These are phyloP conservation scores for Coregonus ussuriensis DNA, from an alignment of 2,797 vertebrate species.

Conservation along the genomic window DNA sequence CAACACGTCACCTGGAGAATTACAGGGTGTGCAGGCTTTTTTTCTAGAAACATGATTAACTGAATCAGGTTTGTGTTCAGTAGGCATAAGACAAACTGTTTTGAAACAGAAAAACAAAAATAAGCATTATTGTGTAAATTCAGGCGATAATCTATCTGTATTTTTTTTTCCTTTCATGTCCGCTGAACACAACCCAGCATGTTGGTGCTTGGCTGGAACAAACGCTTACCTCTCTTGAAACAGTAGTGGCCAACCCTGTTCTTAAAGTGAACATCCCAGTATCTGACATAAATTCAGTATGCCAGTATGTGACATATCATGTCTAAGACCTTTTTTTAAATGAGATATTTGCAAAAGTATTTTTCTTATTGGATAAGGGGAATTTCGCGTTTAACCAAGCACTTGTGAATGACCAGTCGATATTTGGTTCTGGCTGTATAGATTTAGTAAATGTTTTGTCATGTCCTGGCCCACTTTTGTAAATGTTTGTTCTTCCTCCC, in stretches of 20 bases:
- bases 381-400: neutral
- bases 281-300: neutral
- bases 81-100: neutral
- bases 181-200: neutral
- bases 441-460: neutral
- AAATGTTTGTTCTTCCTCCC: slow-evolving; percentile 28
- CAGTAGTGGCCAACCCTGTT: neutral
- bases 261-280: neutral
- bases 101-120: neutral
- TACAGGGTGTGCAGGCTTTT: neutral
- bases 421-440: neutral
- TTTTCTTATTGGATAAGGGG: too few species aligned
- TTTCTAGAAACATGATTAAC: neutral
- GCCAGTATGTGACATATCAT: neutral
- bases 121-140: too few species aligned
- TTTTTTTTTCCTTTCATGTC: too few species aligned
- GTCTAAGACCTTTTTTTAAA: neutral
- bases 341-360: neutral
- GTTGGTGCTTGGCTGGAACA: neutral
- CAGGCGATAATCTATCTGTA: too few species aligned
- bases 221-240: too few species aligned
- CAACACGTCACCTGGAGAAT: too few species aligned
- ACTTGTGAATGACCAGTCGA: neutral
- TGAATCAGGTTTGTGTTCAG: neutral
- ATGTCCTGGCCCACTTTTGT: neutral